A percentile compares a stretch with the other conserved stretches of the same genome.
Conservation (phyloP, 1,140 invertebrate species). For the Cydia strobilella region DNA sequence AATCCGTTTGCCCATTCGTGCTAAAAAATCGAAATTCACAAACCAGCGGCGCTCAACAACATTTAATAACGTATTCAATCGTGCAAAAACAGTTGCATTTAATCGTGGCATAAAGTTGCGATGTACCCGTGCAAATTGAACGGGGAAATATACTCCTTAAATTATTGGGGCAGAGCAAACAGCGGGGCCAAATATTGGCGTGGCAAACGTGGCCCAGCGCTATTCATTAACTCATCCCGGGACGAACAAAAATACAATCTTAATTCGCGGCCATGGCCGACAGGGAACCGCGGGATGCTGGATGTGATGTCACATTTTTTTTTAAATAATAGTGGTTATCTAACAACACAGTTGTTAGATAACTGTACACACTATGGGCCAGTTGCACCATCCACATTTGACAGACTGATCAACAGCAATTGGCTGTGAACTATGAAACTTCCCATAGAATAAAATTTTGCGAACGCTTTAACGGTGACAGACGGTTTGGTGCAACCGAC, state of each 20-base stretch:
- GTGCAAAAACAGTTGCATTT: constrained; percentile 44
- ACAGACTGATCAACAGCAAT: too few relatives aligned
- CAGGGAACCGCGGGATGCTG: not conserved
- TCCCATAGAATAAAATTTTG: too few relatives aligned
- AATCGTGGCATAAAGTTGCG: constrained; percentile 50
- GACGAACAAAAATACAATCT: constrained; percentile 46
- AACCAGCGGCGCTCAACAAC: constrained; percentile 36
- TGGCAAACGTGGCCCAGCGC: constrained; percentile 40
- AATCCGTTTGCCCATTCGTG: not conserved
- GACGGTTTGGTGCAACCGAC: too few relatives aligned
- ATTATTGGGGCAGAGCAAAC: constrained; percentile 48
- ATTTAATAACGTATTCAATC: constrained; percentile 50
- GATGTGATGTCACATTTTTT: constrained; percentile 1
- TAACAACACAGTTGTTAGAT: too few relatives aligned
- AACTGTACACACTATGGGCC: too few relatives aligned
- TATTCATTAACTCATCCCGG: constrained; percentile 49
- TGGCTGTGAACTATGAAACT: too few relatives aligned
- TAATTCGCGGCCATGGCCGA: constrained; percentile 44
- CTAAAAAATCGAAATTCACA: not conserved
- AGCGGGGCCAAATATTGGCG: constrained; percentile 43
- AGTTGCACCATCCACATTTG: too few relatives aligned
- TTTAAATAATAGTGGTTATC: too few relatives aligned
- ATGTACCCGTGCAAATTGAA: constrained; percentile 43
- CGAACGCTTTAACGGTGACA: too few relatives aligned
- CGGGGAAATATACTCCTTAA: constrained; percentile 51